These are phyloP conservation scores for Hoplodrina ambigua DNA, from an alignment of 2,888 invertebrate species.

Conservation along the genomic window DNA sequence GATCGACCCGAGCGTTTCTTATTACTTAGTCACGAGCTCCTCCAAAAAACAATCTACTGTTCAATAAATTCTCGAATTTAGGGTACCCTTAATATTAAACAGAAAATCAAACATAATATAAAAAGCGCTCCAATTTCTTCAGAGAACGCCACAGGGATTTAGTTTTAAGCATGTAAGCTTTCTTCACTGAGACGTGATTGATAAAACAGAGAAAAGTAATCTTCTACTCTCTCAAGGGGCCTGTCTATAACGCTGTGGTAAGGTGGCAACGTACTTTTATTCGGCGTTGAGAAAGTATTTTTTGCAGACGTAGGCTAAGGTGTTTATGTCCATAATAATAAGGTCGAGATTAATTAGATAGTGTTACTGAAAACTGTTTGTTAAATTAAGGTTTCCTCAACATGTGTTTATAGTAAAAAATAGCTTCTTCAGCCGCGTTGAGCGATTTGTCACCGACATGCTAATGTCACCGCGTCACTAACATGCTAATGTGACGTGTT, in stretches of 20 bases:
- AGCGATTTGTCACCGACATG: too few relatives aligned
- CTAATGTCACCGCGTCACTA: too few relatives aligned
- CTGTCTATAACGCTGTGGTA: neutral
- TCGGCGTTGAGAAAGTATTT: neutral
- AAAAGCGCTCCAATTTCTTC: neutral
- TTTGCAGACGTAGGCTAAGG: neutral
- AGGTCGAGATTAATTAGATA: neutral
- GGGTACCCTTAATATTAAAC: too few relatives aligned
- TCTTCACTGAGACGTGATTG: slow-evolving; percentile 28
- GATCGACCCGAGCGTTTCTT: too few relatives aligned
- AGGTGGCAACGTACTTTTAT: slow-evolving; percentile 12
- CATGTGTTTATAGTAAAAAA: too few relatives aligned
- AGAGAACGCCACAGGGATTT: slow-evolving; percentile 2
- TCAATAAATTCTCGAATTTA: too few relatives aligned
- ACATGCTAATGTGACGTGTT: too few relatives aligned
- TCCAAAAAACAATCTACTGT: too few relatives aligned
- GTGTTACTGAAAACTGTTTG: neutral
- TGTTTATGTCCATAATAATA: neutral
- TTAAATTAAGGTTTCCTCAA: too few relatives aligned
- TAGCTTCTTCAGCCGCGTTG: too few relatives aligned
- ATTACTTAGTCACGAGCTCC: too few relatives aligned
- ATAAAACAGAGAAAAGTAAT: slow-evolving; percentile 41
- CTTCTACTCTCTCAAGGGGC: slow-evolving; percentile 18
- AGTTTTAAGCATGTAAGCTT: slow-evolving; percentile 18
- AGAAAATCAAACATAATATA: too few relatives aligned